Percentiles rank a stretch among this genome's conserved stretches.
phyloP scores from a whole-genome alignment of 2,888 invertebrate genomes.

The Trissoscelio sp. region DNA sequence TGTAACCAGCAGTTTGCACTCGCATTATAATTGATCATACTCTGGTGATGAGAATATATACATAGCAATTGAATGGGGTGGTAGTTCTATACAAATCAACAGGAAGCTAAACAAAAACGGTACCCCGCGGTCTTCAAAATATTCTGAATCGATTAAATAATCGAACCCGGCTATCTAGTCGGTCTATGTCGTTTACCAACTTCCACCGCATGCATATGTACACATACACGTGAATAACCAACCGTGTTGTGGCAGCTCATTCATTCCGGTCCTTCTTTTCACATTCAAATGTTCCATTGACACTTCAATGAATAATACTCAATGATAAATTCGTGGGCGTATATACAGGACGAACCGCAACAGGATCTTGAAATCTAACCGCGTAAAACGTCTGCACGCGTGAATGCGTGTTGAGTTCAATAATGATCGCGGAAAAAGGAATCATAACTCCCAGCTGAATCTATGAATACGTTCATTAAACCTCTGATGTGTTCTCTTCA shows the following conservation, averaged over 20 bases:
- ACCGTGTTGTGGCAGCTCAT: slow-evolving; percentile 73
- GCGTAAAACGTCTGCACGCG: slow-evolving; percentile 76
- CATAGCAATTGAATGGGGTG: slow-evolving; percentile 33
- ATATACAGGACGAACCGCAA: slow-evolving; percentile 82
- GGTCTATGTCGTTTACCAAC: slow-evolving; percentile 62
- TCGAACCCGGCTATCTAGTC: slow-evolving; percentile 82
- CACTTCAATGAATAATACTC: slow-evolving; percentile 83
- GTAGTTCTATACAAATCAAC: slow-evolving; percentile 74
- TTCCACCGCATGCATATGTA: slow-evolving; percentile 55
- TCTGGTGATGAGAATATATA: slow-evolving; percentile 31
- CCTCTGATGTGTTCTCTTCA: slow-evolving; percentile 11
- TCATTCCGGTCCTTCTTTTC: slow-evolving; percentile 82
- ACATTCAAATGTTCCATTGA: slow-evolving; percentile 83
- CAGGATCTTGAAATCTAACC: slow-evolving; percentile 80
- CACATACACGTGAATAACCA: slow-evolving; percentile 64
- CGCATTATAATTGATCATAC: slow-evolving; percentile 13
- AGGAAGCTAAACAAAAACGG: slow-evolving; percentile 83
- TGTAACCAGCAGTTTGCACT: background rate
- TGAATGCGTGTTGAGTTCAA: slow-evolving; percentile 73
- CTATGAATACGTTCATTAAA: slow-evolving; percentile 59
- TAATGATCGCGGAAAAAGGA: slow-evolving; percentile 56
- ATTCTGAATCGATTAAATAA: slow-evolving; percentile 83
- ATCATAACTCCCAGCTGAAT: slow-evolving; percentile 48
- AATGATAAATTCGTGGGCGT: slow-evolving; percentile 83
- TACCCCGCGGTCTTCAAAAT: slow-evolving; percentile 79